These are phyloP conservation scores for Amblyopsis hoosieri DNA, from an alignment of 2,797 vertebrate genomes.

Conservation along the genomic window DNA sequence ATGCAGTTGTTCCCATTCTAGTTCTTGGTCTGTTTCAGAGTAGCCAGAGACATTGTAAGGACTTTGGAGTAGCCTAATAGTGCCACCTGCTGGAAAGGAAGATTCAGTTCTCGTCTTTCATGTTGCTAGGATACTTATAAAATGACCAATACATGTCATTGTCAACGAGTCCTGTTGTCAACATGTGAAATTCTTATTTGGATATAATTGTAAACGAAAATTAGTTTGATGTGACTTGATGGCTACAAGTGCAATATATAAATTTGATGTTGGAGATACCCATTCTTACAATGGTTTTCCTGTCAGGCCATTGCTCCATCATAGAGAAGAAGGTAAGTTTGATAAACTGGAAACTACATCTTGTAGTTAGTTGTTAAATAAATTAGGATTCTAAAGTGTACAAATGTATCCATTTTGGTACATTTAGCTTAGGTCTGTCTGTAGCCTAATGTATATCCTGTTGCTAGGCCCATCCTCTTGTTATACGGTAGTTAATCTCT, in stretches of 20 bases:
- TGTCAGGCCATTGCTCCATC: slow-evolving; percentile 37
- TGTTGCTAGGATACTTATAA: slow-evolving; percentile 61
- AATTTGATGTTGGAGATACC: slow-evolving; percentile 48
- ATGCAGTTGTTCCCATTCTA: no score
- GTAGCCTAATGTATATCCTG: background rate
- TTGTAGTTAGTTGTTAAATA: no score
- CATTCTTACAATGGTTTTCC: slow-evolving; percentile 55
- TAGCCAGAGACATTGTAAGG: no score
- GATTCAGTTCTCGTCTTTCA: background rate
- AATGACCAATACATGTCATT: slow-evolving; percentile 1
- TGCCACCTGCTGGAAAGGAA: slow-evolving; percentile 49
- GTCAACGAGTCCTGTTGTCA: background rate
- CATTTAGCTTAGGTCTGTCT: background rate
- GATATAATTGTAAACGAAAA: background rate
- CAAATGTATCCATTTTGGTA: no score
- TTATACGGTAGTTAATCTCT: no score
- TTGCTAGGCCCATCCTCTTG: no score
- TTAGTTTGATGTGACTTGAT: slow-evolving; percentile 31
- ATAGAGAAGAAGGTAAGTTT: slow-evolving; percentile 56
- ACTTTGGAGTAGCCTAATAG: background rate
- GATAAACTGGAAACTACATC: no score
- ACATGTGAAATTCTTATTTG: background rate
- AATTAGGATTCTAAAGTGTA: no score
- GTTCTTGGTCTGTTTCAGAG: no score
- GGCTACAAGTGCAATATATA: slow-evolving; percentile 41